Evolutionary conservation across 2,888 invertebrate species (phyloP).

Genomic region (Drosophila mercatorum): DNA sequence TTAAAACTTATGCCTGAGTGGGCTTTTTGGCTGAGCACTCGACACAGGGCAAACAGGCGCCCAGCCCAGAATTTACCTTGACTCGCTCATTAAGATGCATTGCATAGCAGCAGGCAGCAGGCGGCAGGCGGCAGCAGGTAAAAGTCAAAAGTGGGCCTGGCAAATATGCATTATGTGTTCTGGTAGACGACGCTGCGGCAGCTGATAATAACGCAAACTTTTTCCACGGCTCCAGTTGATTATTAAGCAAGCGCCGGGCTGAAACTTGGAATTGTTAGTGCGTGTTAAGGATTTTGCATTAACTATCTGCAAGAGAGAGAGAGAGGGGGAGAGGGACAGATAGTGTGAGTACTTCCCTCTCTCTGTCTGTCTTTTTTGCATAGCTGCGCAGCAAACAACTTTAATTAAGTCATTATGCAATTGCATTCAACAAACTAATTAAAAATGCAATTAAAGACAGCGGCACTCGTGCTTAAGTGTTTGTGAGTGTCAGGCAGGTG

Average conservation of each 20-base stretch:
- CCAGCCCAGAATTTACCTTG: neutral
- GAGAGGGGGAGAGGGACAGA: too few relatives aligned
- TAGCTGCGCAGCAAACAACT: constrained; percentile 48
- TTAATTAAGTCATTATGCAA: constrained; percentile 77
- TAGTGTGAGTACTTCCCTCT: neutral
- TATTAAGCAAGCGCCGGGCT: constrained; percentile 57
- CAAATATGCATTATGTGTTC: constrained; percentile 62
- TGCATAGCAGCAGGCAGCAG: constrained; percentile 39
- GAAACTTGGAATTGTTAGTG: constrained; percentile 75
- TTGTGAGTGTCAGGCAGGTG: neutral
- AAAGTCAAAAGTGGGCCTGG: constrained; percentile 4
- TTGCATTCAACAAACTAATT: constrained; percentile 70
- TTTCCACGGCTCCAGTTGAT: constrained; percentile 66
- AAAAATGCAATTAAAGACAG: constrained; percentile 62
- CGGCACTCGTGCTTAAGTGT: neutral
- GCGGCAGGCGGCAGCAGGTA: neutral
- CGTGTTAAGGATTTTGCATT: constrained; percentile 78
- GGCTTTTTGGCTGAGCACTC: constrained; percentile 34
- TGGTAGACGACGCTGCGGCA: constrained; percentile 16
- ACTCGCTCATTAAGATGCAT: constrained; percentile 74
- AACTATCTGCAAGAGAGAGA: constrained; percentile 55
- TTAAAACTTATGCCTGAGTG: constrained; percentile 54
- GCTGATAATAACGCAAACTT: constrained; percentile 71
- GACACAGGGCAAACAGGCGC: constrained; percentile 12
- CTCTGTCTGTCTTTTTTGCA: neutral